Conservation (phyloP, 2,113 vertebrate genomes). For the Dolichallabes microphthalmus region DNA sequence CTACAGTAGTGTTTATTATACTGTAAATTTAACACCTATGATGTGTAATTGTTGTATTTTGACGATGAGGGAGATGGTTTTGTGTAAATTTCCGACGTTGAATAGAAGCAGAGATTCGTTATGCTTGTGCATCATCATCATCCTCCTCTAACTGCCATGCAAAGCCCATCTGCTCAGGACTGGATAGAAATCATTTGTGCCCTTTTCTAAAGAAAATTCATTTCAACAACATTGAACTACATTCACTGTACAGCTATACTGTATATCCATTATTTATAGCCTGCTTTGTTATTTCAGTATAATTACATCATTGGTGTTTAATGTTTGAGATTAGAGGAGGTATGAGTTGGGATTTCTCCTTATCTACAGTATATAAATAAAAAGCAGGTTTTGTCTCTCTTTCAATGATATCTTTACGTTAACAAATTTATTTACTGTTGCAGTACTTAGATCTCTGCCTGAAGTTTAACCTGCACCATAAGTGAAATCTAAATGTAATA, state of each 20-base stretch:
- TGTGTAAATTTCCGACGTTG: too few species aligned
- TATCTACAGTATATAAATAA: background rate
- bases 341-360: background rate
- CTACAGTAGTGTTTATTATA: background rate
- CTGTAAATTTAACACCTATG: background rate
- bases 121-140: background rate
- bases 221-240: background rate
- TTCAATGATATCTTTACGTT: too few species aligned
- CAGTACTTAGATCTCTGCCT: too few species aligned
- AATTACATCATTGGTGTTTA: background rate
- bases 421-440: too few species aligned
- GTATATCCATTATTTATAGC: background rate
- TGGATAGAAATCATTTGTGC: background rate
- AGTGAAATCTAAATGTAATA: too few species aligned
- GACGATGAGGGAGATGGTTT: background rate
- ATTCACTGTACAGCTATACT: background rate
- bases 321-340: background rate
- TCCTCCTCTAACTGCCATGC: conserved; percentile 29
- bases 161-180: background rate
- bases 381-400: too few species aligned
- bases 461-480: too few species aligned
- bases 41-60: background rate
- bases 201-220: background rate
- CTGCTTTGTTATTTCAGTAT: background rate
- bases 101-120: background rate